A percentile compares a stretch with the other conserved stretches of the same genome.
Conservation (phyloP, 2,113 vertebrate species). For the Cyprinodon brontotheroides region DNA sequence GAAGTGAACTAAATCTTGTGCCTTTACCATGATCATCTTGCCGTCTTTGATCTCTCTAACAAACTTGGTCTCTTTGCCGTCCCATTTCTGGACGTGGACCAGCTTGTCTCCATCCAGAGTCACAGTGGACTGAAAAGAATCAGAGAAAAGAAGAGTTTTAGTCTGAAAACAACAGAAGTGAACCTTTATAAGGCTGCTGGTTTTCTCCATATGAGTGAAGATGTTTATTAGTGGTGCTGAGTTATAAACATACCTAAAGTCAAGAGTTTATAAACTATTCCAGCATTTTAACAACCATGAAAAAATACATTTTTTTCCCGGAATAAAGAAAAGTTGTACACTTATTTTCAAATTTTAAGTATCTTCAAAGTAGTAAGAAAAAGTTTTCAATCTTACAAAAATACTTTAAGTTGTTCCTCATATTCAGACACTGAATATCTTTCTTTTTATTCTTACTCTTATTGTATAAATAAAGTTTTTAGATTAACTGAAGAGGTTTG, state of each 20-base stretch:
- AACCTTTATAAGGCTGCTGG: neutral
- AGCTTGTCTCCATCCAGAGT: conserved; percentile 88
- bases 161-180: neutral
- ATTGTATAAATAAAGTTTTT: neutral
- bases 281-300: too few relatives aligned
- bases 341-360: neutral
- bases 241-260: neutral
- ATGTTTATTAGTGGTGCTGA: neutral
- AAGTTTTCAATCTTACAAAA: too few relatives aligned
- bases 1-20: neutral
- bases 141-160: neutral
- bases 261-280: too few relatives aligned
- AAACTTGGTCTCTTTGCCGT: conserved; percentile 91
- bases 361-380: neutral
- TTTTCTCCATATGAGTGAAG: neutral
- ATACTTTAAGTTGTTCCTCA: neutral
- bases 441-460: neutral
- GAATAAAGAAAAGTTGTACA: neutral
- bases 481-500: neutral
- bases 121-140: conserved; percentile 83
- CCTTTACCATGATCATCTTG: conserved; percentile 90
- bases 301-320: neutral
- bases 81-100: conserved; percentile 94
- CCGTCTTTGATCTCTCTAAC: conserved; percentile 91
- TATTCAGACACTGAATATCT: neutral